Percentiles rank a stretch among this genome's conserved stretches.
Conservation (phyloP, 2,797 vertebrate genomes). For the Labeo calbasu region DNA sequence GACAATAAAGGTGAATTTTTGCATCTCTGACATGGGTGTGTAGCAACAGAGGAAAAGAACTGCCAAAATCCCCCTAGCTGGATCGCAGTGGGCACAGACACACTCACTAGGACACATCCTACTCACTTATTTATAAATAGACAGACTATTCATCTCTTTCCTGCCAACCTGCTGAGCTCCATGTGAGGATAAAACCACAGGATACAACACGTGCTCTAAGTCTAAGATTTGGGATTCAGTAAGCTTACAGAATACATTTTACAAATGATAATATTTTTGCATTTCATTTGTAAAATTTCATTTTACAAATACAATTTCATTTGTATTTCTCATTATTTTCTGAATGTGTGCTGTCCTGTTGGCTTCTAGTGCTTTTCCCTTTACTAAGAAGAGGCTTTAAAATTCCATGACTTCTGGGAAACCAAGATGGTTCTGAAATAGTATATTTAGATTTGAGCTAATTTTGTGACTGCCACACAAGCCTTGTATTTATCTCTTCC, state of each 20-base stretch:
- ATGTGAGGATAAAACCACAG: conserved; percentile 80
- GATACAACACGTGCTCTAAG: conserved; percentile 46
- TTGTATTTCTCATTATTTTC: neutral
- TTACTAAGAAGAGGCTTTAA: conserved; percentile 21
- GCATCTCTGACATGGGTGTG: conserved; percentile 29
- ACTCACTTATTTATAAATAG: conserved; percentile 87
- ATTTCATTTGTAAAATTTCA: too few relatives aligned
- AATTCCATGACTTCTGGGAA: conserved; percentile 40
- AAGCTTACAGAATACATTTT: conserved; percentile 18
- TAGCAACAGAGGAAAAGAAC: conserved; percentile 12
- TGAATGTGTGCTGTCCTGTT: neutral
- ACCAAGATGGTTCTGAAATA: conserved; percentile 19
- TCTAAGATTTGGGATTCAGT: conserved; percentile 22
- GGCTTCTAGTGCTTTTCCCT: neutral
- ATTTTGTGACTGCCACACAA: conserved; percentile 10
- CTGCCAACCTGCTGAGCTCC: conserved; percentile 83
- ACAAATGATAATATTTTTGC: conserved; percentile 13
- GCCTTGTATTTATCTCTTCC: neutral
- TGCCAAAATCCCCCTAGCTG: conserved; percentile 59
- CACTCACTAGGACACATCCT: conserved; percentile 44
- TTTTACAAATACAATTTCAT: too few relatives aligned
- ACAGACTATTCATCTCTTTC: conserved; percentile 81
- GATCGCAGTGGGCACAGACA: conserved; percentile 40
- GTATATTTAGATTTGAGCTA: conserved; percentile 47
- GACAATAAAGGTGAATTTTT: conserved; percentile 11